Base-by-base conservation (phyloP, 2,113 vertebrate genomes). In the Capreolus pygargus region DNA sequence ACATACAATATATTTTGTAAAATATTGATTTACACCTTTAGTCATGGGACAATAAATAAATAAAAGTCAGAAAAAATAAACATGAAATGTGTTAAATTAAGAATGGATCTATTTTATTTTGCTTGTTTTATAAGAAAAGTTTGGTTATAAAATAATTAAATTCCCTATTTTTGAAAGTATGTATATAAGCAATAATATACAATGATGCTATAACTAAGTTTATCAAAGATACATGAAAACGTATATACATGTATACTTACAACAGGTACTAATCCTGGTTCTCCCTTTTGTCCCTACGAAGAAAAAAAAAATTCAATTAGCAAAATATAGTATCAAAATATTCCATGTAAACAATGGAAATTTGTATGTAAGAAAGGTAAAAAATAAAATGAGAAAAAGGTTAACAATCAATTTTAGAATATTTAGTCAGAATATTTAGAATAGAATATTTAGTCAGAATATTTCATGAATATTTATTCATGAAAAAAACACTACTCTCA, bases 221-320 rank as follows among this genome's bases (percentile, higher is more conserved):
- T 88, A 88, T 64, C 91, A 70, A 60, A 67, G 15, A 9, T 25
- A 81, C 7, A 79, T 27, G 15, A 33, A 89, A 52, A 82, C 2
- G 5, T 76, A 23, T 64, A 88, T 17, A 57, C 3, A 45, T 33
- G 57, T 30, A 67, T 55, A 99, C 99, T 99, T 98, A 99, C 99
- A 95, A 98, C 67, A 96, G 99, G 99, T 57, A 99, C 99, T 94
- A 99, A 98, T 95, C 99, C 99, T 36, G 99, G 99, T 97, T 99
- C 99, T 98, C 99, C 99, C 98, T 99, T 99, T 98, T 99, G 99
- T 96, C 99, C 99, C 99, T 99, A 92, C 28, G 93, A 82, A 70
- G 93, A 97, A 33, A 89, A 36, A 70, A 14, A 4, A 9, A 76
- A 1, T 91, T 28, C 54, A 92, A 15, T 61, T 3, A 92, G 83